These are phyloP conservation scores for Drosophila arizonae DNA, from an alignment of 1,140 invertebrate species.

Conservation along the genomic window DNA sequence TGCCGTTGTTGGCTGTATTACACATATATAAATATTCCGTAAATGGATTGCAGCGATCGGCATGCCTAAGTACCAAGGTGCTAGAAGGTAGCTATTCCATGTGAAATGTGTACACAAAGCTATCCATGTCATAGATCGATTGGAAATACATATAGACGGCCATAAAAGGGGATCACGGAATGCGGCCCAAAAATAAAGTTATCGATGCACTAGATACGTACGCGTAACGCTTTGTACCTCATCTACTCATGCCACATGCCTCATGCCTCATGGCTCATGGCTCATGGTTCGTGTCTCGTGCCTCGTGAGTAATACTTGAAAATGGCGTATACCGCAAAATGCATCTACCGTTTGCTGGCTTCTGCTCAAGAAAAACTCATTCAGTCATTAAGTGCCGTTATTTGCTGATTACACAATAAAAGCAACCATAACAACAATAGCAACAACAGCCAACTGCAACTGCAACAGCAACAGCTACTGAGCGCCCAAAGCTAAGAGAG, in stretches of 20 bases:
- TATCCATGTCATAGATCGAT: conserved; percentile 5
- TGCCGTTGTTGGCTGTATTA: neutral
- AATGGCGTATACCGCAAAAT: conserved; percentile 41
- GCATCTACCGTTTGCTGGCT: conserved; percentile 31
- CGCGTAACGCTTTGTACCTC: conserved; percentile 44
- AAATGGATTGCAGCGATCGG: conserved; percentile 20
- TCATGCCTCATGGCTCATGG: conserved; percentile 9
- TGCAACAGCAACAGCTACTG: conserved; percentile 58
- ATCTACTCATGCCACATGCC: conserved; percentile 38
- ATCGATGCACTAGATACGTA: conserved; percentile 48
- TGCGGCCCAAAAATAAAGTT: conserved; percentile 66
- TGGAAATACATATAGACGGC: neutral
- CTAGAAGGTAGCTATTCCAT: conserved; percentile 8
- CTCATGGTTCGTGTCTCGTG: conserved; percentile 28
- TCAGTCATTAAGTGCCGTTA: conserved; percentile 81
- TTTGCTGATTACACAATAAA: conserved; percentile 80
- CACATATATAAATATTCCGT: neutral
- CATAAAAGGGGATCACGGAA: conserved; percentile 37
- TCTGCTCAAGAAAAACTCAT: conserved; percentile 61
- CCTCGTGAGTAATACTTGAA: conserved; percentile 61
- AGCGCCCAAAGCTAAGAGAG: conserved; percentile 66
- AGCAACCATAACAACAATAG: conserved; percentile 55
- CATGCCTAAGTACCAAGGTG: neutral
- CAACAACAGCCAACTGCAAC: conserved; percentile 26
- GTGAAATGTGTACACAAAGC: neutral